phyloP scores from a whole-genome alignment of 2,888 invertebrate species.

The Stenolophus ochropezus region DNA sequence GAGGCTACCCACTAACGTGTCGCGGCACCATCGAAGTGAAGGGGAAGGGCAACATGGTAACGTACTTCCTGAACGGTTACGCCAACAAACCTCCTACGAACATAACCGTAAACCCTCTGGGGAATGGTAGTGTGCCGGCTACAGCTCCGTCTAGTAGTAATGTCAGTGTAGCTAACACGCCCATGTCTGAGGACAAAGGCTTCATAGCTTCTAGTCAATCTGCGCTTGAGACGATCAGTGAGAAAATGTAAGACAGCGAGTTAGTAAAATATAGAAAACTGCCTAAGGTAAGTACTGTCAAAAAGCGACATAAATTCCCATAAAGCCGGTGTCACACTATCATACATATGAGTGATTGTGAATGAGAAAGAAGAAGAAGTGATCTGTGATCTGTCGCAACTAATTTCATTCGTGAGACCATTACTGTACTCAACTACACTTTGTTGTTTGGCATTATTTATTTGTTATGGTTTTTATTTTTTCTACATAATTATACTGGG shows the following conservation, averaged over 20 bases:
- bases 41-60: slow-evolving; percentile 96
- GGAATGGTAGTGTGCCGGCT: slow-evolving; percentile 59
- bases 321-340: no score
- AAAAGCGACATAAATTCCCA: no score
- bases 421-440: no score
- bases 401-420: no score
- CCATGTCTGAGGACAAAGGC: slow-evolving; percentile 46
- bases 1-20: slow-evolving; percentile 88
- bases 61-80: slow-evolving; percentile 82
- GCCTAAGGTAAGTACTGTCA: no score
- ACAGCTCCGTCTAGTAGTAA: slow-evolving; percentile 47
- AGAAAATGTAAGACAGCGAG: slow-evolving; percentile 56
- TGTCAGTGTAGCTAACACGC: slow-evolving; percentile 42
- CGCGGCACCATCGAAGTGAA: slow-evolving; percentile 93
- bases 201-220: slow-evolving; percentile 55
- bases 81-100: slow-evolving; percentile 67
- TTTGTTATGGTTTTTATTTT: no score
- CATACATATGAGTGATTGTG: no score
- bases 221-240: slow-evolving; percentile 61
- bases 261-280: slow-evolving; percentile 8
- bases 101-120: slow-evolving; percentile 71
- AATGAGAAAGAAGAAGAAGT: no score
- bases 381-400: no score
- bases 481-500: no score
- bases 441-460: no score